Percentiles rank a stretch among this genome's conserved stretches.
Conservation (phyloP, 2,888 invertebrate genomes). For the Lacanobia wlatinum region DNA sequence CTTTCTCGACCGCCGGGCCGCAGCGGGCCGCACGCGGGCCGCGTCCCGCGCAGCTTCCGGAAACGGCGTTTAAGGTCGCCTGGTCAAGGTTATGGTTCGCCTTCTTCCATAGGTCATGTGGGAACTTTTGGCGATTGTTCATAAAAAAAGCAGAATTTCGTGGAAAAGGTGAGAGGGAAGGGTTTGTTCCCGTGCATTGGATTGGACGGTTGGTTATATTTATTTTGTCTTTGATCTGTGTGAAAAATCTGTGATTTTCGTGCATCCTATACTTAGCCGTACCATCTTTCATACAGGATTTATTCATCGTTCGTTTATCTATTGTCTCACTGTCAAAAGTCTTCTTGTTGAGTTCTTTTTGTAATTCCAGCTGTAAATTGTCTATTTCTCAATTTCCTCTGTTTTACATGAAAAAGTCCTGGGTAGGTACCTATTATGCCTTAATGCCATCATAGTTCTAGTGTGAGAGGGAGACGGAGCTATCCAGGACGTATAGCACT, state of each 20-base stretch:
- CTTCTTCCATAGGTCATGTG: conserved; percentile 33
- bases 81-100: conserved; percentile 83
- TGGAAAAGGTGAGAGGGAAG: not conserved
- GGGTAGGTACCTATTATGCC: too few relatives aligned
- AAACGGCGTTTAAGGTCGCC: conserved; percentile 74
- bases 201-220: not conserved
- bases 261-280: not conserved
- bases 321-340: not conserved
- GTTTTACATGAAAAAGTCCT: not conserved
- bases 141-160: not conserved
- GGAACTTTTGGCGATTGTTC: conserved; percentile 9
- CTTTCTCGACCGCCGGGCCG: conserved; percentile 74
- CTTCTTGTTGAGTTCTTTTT: not conserved
- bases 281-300: too few relatives aligned
- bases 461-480: too few relatives aligned
- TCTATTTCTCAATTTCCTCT: not conserved
- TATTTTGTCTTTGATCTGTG: not conserved
- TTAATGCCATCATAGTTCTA: too few relatives aligned
- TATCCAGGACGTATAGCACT: too few relatives aligned
- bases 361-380: not conserved
- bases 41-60: conserved; percentile 73
- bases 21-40: conserved; percentile 30
- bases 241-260: not conserved
- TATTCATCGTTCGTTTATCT: not conserved
- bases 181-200: not conserved